phyloP scores from a whole-genome alignment of 2,888 invertebrate species.

The Sinopyrophorus schimmeli region DNA sequence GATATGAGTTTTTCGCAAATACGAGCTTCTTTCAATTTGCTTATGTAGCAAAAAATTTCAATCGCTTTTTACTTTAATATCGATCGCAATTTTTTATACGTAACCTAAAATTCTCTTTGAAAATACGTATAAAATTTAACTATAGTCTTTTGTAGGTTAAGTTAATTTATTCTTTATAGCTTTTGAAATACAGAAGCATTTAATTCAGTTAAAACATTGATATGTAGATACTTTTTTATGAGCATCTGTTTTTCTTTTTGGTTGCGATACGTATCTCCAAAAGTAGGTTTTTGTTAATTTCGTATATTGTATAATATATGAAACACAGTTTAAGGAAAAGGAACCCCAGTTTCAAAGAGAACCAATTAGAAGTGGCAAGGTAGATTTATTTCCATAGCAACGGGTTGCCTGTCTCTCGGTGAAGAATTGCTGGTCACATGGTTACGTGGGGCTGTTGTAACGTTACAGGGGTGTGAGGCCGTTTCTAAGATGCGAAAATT shows the following conservation, averaged over 20 bases:
- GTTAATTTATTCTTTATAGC: no score
- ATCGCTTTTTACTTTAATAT: no score
- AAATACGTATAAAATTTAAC: no score
- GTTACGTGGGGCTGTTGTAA: slow-evolving; percentile 40
- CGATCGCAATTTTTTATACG: no score
- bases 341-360: slow-evolving; percentile 45
- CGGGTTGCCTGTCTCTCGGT: slow-evolving; percentile 54
- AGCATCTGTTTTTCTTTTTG: no score
- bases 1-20: slow-evolving; percentile 34
- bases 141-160: no score
- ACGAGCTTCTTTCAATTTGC: slow-evolving; percentile 25
- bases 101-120: no score
- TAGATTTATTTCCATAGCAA: slow-evolving; percentile 57
- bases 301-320: slow-evolving; percentile 30
- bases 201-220: no score
- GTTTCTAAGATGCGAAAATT: slow-evolving; percentile 33
- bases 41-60: slow-evolving; percentile 18
- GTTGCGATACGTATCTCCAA: no score
- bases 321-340: slow-evolving; percentile 30
- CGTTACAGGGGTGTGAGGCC: slow-evolving; percentile 29
- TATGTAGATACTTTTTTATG: no score
- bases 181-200: no score
- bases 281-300: slow-evolving; percentile 29
- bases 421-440: slow-evolving; percentile 55
- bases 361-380: slow-evolving; percentile 57